Evolutionary conservation across 2,888 invertebrate species (phyloP).

Genomic region (Busseola fusca): DNA sequence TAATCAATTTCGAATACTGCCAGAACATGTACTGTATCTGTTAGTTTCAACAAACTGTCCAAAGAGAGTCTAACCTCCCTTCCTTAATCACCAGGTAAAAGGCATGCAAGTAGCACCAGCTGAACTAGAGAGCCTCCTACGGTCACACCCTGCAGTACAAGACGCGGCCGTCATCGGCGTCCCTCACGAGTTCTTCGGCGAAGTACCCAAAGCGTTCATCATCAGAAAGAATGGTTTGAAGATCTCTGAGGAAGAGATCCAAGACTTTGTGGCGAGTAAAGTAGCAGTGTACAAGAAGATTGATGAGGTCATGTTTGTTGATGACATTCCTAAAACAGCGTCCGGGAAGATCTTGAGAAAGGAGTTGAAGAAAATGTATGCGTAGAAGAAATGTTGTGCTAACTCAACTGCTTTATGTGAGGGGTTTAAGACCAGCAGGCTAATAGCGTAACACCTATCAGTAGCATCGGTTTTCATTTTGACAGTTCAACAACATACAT

Average conservation of each 20-base stretch:
- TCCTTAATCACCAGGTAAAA: constrained; percentile 85
- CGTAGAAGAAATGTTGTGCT: constrained; percentile 42
- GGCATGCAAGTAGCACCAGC: constrained; percentile 96
- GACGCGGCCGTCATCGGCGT: constrained; percentile 96
- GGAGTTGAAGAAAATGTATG: constrained; percentile 88
- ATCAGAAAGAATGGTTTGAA: constrained; percentile 87
- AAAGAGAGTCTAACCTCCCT: neutral
- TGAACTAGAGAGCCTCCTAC: constrained; percentile 94
- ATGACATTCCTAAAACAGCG: constrained; percentile 92
- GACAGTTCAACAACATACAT: no score
- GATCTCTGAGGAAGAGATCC: constrained; percentile 83
- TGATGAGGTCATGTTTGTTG: constrained; percentile 90
- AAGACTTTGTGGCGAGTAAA: constrained; percentile 90
- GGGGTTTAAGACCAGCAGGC: neutral
- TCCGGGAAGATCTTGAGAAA: constrained; percentile 94
- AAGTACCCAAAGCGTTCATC: constrained; percentile 94
- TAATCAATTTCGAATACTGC: no score
- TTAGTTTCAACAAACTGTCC: no score
- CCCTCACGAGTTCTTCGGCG: constrained; percentile 92
- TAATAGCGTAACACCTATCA: no score
- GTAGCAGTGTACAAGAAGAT: constrained; percentile 94
- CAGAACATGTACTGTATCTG: no score
- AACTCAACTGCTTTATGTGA: neutral
- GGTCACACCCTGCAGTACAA: constrained; percentile 92
- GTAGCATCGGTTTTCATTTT: no score